phyloP scores from a whole-genome alignment of 2,888 invertebrate genomes.

The Hypercompe scribonia region DNA sequence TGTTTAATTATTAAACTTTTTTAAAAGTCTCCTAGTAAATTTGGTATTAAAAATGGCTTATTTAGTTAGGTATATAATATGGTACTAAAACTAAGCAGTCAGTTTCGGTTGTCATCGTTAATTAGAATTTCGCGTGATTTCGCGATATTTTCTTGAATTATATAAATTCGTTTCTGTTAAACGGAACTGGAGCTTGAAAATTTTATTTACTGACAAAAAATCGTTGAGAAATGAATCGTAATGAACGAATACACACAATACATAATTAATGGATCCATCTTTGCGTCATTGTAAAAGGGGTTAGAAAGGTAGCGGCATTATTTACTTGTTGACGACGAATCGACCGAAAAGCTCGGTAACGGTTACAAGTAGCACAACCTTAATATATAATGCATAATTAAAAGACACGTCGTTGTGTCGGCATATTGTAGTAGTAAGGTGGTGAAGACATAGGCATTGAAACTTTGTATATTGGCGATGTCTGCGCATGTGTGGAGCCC shows the following conservation, averaged over 20 bases:
- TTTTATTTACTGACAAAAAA: neutral
- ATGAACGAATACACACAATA: neutral
- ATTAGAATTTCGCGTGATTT: neutral
- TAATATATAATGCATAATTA: constrained; percentile 15
- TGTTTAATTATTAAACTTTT: neutral
- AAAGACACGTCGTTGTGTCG: constrained; percentile 4
- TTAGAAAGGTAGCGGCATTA: neutral
- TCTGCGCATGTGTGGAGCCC: constrained; percentile 8
- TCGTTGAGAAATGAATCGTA: neutral
- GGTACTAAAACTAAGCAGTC: neutral
- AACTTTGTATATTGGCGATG: neutral
- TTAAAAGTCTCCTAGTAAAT: no score
- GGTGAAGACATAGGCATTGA: constrained; percentile 13
- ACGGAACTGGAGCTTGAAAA: neutral
- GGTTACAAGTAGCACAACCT: constrained; percentile 15
- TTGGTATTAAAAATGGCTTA: no score
- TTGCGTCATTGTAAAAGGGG: neutral
- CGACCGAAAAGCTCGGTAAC: constrained; percentile 3
- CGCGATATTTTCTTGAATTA: neutral
- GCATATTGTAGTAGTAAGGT: constrained; percentile 3
- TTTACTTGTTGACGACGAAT: neutral
- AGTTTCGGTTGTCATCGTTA: neutral
- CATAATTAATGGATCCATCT: neutral
- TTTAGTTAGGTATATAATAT: no score
- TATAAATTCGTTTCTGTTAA: neutral